A percentile compares a stretch with the other conserved stretches of the same genome.
phyloP scores from a whole-genome alignment of 2,113 vertebrate species.

The Microcebus murinus region DNA sequence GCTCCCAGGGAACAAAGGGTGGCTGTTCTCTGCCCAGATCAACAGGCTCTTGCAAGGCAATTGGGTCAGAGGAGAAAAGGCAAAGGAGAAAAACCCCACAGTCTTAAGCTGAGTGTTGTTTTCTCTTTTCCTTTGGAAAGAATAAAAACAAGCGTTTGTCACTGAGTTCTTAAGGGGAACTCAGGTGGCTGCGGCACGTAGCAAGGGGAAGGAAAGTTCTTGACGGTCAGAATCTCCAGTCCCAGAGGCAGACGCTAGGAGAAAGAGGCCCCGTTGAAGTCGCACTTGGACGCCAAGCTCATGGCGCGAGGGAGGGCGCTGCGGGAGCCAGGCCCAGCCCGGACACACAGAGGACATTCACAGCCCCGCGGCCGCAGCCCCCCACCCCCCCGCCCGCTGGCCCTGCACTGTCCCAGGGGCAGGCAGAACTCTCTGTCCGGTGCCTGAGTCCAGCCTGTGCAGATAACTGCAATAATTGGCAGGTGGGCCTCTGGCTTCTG shows the following conservation, averaged over 20 bases:
- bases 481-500: slow-evolving; percentile 68
- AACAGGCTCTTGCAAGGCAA: not conserved
- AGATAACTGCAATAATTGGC: slow-evolving; percentile 77
- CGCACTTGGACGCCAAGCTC: slow-evolving; percentile 22
- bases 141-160: not conserved
- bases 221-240: not conserved
- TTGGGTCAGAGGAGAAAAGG: not conserved
- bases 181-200: accelerated
- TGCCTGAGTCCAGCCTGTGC: not conserved
- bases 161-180: not conserved
- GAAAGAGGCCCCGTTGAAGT: slow-evolving; percentile 13
- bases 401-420: not conserved
- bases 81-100: not conserved
- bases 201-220: not conserved
- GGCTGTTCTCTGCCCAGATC: not conserved
- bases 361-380: accelerated
- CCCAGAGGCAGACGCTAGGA: not conserved
- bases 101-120: not conserved
- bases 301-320: not conserved
- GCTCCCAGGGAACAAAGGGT: not conserved
- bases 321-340: not conserved
- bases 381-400: accelerated
- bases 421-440: slow-evolving; percentile 58
- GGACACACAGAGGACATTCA: slow-evolving; percentile 61
- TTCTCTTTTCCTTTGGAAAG: not conserved